phyloP scores from a whole-genome alignment of 2,113 vertebrate genomes.

The human (Homo sapiens) region GRCh38 chr20:34841501-34842000 shows the following conservation, averaged over 20 bases:
- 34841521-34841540: background rate
- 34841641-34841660: conserved; percentile 17
- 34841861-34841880: background rate
- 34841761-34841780: background rate
- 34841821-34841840: background rate
- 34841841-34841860: background rate
- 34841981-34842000: background rate
- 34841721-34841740: background rate
- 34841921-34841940: background rate
- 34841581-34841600: background rate
- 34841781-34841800: background rate
- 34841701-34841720: background rate
- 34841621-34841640: background rate
- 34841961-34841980: background rate
- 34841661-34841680: conserved; percentile 35
- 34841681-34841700: background rate
- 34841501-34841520: conserved; percentile 8
- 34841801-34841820: background rate
- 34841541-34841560: background rate
- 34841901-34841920: background rate
- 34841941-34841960: background rate
- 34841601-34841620: background rate
- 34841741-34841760: conserved; percentile 31
- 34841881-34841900: background rate
- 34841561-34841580: background rate